Base-by-base conservation (phyloP, 92 coral and sea anemone genomes). In the Palythoa heliodiscus region DNA sequence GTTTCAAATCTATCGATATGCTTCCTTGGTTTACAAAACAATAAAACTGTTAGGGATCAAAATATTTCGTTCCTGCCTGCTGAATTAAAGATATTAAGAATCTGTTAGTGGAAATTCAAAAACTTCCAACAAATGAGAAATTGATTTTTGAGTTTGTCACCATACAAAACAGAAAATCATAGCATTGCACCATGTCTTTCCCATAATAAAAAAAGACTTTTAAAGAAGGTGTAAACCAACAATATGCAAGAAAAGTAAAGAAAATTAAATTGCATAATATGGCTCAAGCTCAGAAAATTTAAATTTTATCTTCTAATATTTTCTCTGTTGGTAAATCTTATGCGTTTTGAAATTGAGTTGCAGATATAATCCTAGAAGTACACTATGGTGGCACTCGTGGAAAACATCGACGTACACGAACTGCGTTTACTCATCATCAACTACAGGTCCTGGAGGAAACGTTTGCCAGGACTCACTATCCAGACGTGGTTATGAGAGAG, bases 381-480 rank as follows among this genome's bases (percentile, higher is more conserved):
- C 95, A 94, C 84, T 94, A 91, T 90, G 95, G 93, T 9, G 87
- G 92, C 55, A 89, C 89, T 77, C 87, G 95, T 86, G 93, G 94
- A 6, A 93, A 97, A 52, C 95, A 93, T 55, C 96, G 99, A 11
- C 95, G 99, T 14, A 90, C 97, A 25, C 90, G 99, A 70, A 97
- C 99, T 7, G 99, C 99, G 13, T 97, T 97, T 58, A 94, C 99
- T n/a, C 98, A 93, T 29, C 96, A 93, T 52, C 99, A 97, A 76
- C 90, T 97, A 63, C 94, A 91, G 80, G 87, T 93, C 53, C 88
- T 97, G 57, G 99, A 94, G 85, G 91, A 86, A 53, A 91, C 95
- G 7, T 97, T 97, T 82, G 75, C 92, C 17, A 91, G 89, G 91
- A 97, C 97, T 7, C 99, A 94, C 83, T 97, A 97, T 77, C 99